Conservation (phyloP, 2,797 vertebrate species). For the Bucorvus abyssinicus region DNA sequence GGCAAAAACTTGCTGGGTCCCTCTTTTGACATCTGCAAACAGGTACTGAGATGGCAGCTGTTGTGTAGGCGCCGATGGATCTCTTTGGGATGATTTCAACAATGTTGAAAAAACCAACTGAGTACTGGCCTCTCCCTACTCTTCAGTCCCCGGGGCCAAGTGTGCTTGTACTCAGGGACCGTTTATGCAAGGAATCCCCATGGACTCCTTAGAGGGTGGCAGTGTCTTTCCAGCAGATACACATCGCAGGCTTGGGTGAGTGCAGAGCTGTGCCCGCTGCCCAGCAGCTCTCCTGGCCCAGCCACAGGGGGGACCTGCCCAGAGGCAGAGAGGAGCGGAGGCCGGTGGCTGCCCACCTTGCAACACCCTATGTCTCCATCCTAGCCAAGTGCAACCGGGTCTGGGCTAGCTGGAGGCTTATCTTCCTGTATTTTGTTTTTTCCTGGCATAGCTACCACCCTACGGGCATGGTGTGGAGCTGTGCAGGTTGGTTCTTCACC, state of each 20-base stretch:
- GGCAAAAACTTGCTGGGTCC: not conserved
- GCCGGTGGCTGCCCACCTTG: not conserved
- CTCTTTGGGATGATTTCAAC: not conserved
- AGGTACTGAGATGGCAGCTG: not conserved
- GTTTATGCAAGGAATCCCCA: not conserved
- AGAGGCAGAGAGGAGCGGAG: not conserved
- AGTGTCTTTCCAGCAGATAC: not conserved
- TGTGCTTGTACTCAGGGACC: not conserved
- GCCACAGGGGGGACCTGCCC: not conserved
- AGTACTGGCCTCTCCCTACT: not conserved
- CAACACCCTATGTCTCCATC: not conserved
- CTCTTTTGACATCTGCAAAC: rapidly evolving
- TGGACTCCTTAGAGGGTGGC: not conserved
- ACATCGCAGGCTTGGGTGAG: rapidly evolving
- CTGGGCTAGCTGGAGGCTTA: not conserved
- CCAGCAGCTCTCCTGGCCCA: rapidly evolving
- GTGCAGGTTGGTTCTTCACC: not conserved
- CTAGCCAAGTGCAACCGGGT: not conserved
- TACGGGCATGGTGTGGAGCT: not conserved
- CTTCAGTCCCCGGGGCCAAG: not conserved
- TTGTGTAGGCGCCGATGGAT: rapidly evolving
- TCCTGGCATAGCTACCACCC: not conserved
- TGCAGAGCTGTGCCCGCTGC: not conserved
- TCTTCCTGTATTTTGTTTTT: not conserved
- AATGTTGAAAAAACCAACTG: rapidly evolving